phyloP scores from a whole-genome alignment of 2,113 vertebrate genomes.

The Cheirogaleus medius region DNA sequence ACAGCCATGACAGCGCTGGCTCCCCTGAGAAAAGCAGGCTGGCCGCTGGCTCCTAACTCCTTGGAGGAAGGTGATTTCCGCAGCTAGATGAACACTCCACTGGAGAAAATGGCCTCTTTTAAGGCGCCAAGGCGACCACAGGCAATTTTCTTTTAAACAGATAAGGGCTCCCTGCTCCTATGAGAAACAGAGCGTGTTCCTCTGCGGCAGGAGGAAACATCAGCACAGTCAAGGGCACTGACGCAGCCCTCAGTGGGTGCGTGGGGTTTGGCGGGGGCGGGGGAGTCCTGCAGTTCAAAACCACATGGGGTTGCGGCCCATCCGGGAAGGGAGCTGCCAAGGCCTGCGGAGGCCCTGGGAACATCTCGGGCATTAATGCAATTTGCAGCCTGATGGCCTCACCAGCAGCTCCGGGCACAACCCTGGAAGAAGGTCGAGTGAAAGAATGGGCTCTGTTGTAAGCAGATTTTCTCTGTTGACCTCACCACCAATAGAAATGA shows the following conservation, averaged over 20 bases:
- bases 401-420: not conserved
- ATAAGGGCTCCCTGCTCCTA: not conserved
- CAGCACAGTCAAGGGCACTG: rapidly evolving
- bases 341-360: not conserved
- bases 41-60: not conserved
- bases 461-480: not conserved
- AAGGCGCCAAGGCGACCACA: not conserved
- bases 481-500: not conserved
- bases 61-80: not conserved
- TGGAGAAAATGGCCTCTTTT: not conserved
- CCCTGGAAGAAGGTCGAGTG: not conserved
- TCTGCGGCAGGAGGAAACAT: not conserved
- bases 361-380: too few relatives aligned
- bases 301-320: too few relatives aligned
- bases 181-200: not conserved
- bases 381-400: not conserved
- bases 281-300: not conserved
- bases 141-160: not conserved
- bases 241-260: not conserved
- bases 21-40: not conserved
- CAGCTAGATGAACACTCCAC: not conserved
- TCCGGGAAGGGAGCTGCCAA: not conserved
- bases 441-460: not conserved
- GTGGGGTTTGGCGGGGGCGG: rapidly evolving
- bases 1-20: not conserved